phyloP scores from a whole-genome alignment of 2,888 invertebrate species.

The Schizaphis graminum region DNA sequence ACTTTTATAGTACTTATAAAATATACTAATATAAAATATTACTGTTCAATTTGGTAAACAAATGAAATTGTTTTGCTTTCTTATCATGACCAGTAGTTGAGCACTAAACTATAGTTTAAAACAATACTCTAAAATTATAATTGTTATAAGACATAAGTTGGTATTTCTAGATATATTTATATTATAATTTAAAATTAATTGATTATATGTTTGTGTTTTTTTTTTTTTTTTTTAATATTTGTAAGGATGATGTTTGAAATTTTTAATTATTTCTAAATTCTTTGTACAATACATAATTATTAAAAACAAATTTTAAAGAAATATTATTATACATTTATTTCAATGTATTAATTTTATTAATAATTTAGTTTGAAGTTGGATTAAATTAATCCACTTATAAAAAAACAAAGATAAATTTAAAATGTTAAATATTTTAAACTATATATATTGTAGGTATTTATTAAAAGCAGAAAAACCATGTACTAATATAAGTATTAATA shows the following conservation, averaged over 20 bases:
- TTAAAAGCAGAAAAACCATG: neutral
- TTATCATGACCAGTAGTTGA: constrained; percentile 52
- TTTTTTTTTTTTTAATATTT: neutral
- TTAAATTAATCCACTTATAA: neutral
- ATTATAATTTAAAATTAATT: neutral
- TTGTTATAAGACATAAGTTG: neutral
- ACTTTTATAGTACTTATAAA: neutral
- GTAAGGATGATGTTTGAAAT: neutral
- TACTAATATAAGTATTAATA: neutral
- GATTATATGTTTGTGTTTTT: neutral
- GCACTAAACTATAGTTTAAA: constrained; percentile 27
- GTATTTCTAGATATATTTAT: neutral
- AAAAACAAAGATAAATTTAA: neutral
- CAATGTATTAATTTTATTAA: neutral
- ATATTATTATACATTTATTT: neutral
- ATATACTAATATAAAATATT: neutral
- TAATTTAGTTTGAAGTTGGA: neutral
- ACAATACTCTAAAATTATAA: neutral
- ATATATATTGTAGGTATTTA: neutral
- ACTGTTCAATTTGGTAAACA: constrained; percentile 62
- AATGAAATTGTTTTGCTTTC: constrained; percentile 54
- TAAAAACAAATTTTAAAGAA: neutral
- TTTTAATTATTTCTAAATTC: neutral
- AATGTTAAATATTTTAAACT: neutral
- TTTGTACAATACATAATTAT: neutral